Evolutionary conservation across 2,797 vertebrate species (phyloP).

Genomic region (Arrhamphus sclerolepis): DNA sequence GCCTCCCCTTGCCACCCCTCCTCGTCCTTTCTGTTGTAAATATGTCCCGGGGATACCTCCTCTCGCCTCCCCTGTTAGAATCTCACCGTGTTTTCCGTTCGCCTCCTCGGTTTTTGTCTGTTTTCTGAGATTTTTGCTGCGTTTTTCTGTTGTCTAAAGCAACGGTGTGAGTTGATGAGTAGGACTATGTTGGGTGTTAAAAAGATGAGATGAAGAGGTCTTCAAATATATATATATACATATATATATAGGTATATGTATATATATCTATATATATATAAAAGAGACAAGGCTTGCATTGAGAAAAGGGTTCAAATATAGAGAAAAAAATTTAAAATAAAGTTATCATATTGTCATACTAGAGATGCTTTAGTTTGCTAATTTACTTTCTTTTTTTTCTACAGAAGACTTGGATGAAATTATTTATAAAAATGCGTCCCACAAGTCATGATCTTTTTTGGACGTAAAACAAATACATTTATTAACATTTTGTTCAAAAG

Average conservation of each 20-base stretch:
- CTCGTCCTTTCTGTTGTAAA: constrained; percentile 79
- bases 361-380: constrained; percentile 87
- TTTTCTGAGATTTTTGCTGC: constrained; percentile 72
- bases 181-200: constrained; percentile 75
- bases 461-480: constrained; percentile 86
- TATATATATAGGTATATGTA: too few relatives aligned
- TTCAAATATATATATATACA: too few relatives aligned
- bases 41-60: constrained; percentile 71
- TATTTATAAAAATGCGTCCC: constrained; percentile 88
- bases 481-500: constrained; percentile 85
- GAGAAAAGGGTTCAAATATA: constrained; percentile 77
- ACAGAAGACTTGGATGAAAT: constrained; percentile 87
- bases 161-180: constrained; percentile 77
- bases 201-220: constrained; percentile 70
- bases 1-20: neutral
- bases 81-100: constrained; percentile 74
- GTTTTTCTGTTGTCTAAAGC: constrained; percentile 76
- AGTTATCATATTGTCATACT: constrained; percentile 86
- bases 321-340: constrained; percentile 80
- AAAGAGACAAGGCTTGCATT: constrained; percentile 64
- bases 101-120: constrained; percentile 67
- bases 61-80: constrained; percentile 48
- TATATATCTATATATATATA: too few relatives aligned
- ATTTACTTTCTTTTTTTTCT: constrained; percentile 88
- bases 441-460: constrained; percentile 87